A percentile compares a stretch with the other conserved stretches of the same genome.
Evolutionary conservation across 2,797 vertebrate species (phyloP).

Genomic region (Argentina silus): DNA sequence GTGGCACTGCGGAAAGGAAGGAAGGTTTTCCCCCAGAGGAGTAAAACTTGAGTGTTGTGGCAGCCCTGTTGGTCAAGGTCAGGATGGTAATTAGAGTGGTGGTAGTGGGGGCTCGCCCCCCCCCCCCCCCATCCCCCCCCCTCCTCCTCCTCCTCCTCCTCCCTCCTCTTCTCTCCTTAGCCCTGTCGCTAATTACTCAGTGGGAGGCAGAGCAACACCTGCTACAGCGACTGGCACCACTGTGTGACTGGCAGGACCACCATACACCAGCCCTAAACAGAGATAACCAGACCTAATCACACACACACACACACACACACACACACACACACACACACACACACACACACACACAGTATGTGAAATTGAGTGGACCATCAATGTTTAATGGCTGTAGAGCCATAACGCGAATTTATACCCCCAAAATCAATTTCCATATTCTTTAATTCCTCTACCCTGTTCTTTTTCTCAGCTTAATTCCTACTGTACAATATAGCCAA

Average conservation of each 20-base stretch:
- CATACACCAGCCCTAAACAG: conserved; percentile 14
- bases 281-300: background rate
- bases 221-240: conserved; percentile 17
- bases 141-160: background rate
- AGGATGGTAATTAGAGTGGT: too few relatives aligned
- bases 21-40: too few relatives aligned
- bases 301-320: conserved; percentile 6
- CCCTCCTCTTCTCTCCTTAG: conserved; percentile 3
- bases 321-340: conserved; percentile 10
- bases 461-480: conserved; percentile 9
- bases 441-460: background rate
- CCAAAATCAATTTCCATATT: background rate
- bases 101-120: background rate
- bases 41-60: too few relatives aligned
- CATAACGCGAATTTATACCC: too few relatives aligned
- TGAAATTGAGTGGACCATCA: too few relatives aligned
- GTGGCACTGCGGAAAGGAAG: background rate
- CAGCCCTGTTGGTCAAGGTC: too few relatives aligned
- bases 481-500: too few relatives aligned
- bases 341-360: conserved; percentile 1
- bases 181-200: conserved; percentile 50
- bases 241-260: conserved; percentile 50
- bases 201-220: conserved; percentile 53
- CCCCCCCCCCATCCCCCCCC: background rate
- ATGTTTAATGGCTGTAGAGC: too few relatives aligned